Base-by-base conservation (phyloP, 2,888 invertebrate species). In the Andrena bicolor region DNA sequence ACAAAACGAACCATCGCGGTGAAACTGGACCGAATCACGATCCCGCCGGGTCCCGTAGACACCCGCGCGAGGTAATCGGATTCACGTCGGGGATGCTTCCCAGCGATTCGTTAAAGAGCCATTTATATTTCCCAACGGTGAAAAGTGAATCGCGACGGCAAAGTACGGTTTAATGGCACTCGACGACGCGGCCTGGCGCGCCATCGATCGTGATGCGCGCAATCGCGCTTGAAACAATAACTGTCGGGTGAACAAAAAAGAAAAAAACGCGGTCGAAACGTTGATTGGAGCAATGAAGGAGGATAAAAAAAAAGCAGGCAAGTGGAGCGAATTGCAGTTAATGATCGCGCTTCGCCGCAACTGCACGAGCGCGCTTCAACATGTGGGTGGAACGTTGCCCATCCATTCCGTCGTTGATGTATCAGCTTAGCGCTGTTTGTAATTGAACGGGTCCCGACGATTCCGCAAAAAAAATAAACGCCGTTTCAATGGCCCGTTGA, bases 41-140 rank as follows among this genome's bases (percentile, higher is more conserved):
- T 41, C 41, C 41, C 41, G 41, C 41, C 41, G 41, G 41, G 41
- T 13, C 41, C 41, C 41, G 41, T 41, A 5, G 16, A 16, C 41
- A 41, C 41, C 41, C 16, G 13, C 41, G 41, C 51, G 26, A 13
- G 61, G 75, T 76, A 82, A 80, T 80, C 71, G 63, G 80, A 80
- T 80, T 80, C 71, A 13, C 60, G 30, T 51, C 30, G 48, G 48
- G n/a, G 76, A 53, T 60, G 58, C 32, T 63, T 48, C 51, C 63
- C 20, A 26, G 64, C 49, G 72, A 76, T 64, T 82, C 75, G 69
- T 82, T 81, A 71, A 71, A 70, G 20, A n/a, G 65, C 64, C 63
- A 70, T 78, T 80, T 68, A 61, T 66, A 71, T 69, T 68, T 63
- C 23, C 56, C 49, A 26, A 26, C 30, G 16, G 13, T 23, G 41